Evolutionary conservation across 2,113 vertebrate genomes (phyloP).

Genomic region (Chaetura pelagica): DNA sequence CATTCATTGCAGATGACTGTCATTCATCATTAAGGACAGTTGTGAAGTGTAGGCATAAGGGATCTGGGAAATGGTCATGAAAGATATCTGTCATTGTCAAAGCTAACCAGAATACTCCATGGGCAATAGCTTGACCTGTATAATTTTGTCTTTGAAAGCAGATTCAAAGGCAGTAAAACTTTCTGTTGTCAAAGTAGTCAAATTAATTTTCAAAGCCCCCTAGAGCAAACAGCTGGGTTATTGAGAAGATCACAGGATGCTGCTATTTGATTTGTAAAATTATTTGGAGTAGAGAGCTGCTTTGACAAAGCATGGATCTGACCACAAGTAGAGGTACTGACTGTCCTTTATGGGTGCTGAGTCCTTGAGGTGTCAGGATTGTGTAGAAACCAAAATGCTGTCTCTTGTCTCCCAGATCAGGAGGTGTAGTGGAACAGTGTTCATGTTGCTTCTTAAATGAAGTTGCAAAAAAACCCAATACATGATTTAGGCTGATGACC

Average conservation of each 20-base stretch:
- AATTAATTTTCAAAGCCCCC: not conserved
- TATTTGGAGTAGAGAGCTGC: not conserved
- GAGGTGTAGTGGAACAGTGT: rapidly evolving
- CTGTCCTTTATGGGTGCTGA: not conserved
- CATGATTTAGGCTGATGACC: not conserved
- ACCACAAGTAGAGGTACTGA: not conserved
- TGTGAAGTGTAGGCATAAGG: constrained; percentile 24
- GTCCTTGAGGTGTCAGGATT: not conserved
- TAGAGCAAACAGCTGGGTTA: constrained; percentile 15
- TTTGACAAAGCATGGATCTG: not conserved
- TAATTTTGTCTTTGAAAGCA: constrained; percentile 56
- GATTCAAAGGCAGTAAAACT: constrained; percentile 55
- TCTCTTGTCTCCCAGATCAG: not conserved
- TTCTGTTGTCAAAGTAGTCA: constrained; percentile 33
- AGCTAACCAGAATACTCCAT: constrained; percentile 7
- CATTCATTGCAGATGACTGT: constrained; percentile 22
- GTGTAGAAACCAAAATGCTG: not conserved
- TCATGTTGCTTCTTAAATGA: not conserved
- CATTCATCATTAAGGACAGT: constrained; percentile 57
- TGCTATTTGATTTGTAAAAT: not conserved
- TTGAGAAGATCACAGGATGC: constrained; percentile 21
- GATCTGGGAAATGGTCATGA: constrained; percentile 27
- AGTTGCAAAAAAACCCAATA: not conserved
- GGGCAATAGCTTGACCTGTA: constrained; percentile 25
- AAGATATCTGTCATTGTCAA: constrained; percentile 59